These are phyloP conservation scores for Tipula lateralis DNA, from an alignment of 2,888 invertebrate species.

Conservation along the genomic window DNA sequence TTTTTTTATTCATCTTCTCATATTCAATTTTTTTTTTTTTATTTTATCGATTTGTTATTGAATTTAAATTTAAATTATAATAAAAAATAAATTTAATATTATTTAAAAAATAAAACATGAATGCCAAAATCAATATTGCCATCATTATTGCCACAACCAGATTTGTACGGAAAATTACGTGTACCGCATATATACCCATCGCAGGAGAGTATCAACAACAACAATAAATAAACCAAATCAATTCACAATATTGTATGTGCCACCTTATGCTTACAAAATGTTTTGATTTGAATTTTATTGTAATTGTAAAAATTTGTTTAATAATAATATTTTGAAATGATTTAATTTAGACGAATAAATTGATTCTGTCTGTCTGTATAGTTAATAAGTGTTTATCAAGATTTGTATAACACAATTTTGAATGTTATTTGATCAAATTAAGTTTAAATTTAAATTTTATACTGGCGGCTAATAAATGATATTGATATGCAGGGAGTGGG, in stretches of 20 bases:
- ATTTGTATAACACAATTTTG: too few relatives aligned
- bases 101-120: not conserved
- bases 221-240: not conserved
- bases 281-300: not conserved
- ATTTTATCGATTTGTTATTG: constrained; percentile 2
- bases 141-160: not conserved
- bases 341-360: too few relatives aligned
- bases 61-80: constrained; percentile 1
- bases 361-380: too few relatives aligned
- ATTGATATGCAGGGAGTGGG: too few relatives aligned
- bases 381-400: too few relatives aligned
- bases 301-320: not conserved
- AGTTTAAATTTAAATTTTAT: too few relatives aligned
- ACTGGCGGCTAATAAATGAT: too few relatives aligned
- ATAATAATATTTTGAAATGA: too few relatives aligned
- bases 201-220: not conserved
- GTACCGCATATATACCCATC: not conserved
- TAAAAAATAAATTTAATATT: not conserved
- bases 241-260: not conserved
- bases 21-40: not conserved
- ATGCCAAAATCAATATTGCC: constrained; percentile 24
- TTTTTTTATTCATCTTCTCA: not conserved
- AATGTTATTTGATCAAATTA: too few relatives aligned
- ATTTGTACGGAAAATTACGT: not conserved
- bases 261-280: not conserved